A percentile compares a stretch with the other conserved stretches of the same genome.
These are phyloP conservation scores for Eumeta japonica DNA, from an alignment of 1,140 invertebrate species.

Conservation along the genomic window DNA sequence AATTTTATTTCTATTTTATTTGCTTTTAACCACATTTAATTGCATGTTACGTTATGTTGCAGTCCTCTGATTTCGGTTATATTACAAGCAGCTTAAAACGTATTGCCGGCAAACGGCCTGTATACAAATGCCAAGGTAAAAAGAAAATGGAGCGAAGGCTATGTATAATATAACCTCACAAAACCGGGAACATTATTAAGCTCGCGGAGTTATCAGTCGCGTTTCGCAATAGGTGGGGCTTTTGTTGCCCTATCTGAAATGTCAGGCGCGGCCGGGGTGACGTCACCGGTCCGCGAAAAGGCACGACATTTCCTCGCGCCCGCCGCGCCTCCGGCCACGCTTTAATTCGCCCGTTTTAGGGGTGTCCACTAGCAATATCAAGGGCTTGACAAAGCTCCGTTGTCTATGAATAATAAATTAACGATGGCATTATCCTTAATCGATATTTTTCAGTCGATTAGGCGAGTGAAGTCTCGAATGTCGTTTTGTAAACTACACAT, in stretches of 20 bases:
- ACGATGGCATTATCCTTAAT: constrained; percentile 9
- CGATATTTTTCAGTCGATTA: constrained; percentile 7
- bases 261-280: constrained; percentile 49
- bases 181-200: constrained; percentile 38
- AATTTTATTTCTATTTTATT: too few species aligned
- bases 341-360: constrained; percentile 42
- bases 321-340: constrained; percentile 40
- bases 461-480: background rate
- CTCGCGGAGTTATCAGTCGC: constrained; percentile 37
- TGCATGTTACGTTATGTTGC: too few species aligned
- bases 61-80: too few species aligned
- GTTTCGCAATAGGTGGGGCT: constrained; percentile 44
- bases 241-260: constrained; percentile 43
- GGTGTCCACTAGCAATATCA: too few species aligned
- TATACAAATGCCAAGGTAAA: constrained; percentile 40
- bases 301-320: constrained; percentile 43
- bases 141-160: constrained; percentile 21
- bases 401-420: constrained; percentile 18
- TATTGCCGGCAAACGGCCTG: too few species aligned
- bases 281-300: constrained; percentile 40
- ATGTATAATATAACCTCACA: constrained; percentile 34
- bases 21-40: too few species aligned
- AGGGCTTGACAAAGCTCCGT: constrained; percentile 22
- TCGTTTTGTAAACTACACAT: background rate
- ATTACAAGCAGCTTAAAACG: too few species aligned